Evolutionary conservation across 2,888 invertebrate genomes (phyloP).

Genomic region (Drosophila paranaensis): DNA sequence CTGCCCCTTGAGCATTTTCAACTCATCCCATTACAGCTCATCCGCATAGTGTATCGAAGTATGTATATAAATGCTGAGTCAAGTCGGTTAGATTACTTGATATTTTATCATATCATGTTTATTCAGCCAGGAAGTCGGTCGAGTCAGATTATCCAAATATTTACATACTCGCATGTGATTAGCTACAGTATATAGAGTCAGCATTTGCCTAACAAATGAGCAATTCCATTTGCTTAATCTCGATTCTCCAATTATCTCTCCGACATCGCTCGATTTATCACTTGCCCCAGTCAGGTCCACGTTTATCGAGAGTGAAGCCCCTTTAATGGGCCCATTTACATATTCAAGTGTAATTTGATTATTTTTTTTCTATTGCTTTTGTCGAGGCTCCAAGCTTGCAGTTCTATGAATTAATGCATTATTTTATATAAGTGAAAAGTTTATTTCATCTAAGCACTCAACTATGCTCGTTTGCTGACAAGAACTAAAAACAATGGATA

Average conservation of each 20-base stretch:
- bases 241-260: slow-evolving; percentile 2
- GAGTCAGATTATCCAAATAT: slow-evolving; percentile 15
- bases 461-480: slow-evolving; percentile 6
- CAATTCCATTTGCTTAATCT: slow-evolving; percentile 18
- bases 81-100: slow-evolving; percentile 3
- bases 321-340: background rate
- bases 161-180: slow-evolving; percentile 21
- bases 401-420: too few relatives aligned
- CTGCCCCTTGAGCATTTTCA: background rate
- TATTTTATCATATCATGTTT: slow-evolving; percentile 20
- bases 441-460: slow-evolving; percentile 14
- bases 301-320: background rate
- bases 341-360: background rate
- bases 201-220: slow-evolving; percentile 21
- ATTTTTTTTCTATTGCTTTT: background rate
- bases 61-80: background rate
- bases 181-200: background rate
- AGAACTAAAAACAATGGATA: slow-evolving; percentile 10
- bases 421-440: background rate
- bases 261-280: slow-evolving; percentile 2
- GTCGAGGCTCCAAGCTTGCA: too few relatives aligned
- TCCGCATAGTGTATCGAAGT: too few relatives aligned
- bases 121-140: slow-evolving; percentile 15
- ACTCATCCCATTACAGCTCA: background rate
- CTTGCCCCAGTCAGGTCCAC: background rate